phyloP scores from a whole-genome alignment of 2,113 vertebrate species.

The Gobio gobio region DNA sequence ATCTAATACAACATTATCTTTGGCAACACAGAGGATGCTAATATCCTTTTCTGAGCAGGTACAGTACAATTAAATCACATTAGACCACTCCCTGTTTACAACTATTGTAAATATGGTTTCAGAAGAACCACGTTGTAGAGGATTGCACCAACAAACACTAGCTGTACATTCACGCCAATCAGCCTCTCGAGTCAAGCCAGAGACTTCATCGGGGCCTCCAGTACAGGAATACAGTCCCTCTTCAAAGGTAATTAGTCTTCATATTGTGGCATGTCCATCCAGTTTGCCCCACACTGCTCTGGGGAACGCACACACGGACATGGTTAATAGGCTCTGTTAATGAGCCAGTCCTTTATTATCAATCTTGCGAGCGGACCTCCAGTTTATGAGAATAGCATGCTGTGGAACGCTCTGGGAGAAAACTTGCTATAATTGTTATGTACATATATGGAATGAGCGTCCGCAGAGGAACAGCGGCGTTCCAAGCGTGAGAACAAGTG shows the following conservation, averaged over 20 bases:
- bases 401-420: conserved; percentile 75
- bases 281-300: conserved; percentile 73
- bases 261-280: conserved; percentile 79
- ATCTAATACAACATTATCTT: background rate
- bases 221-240: conserved; percentile 68
- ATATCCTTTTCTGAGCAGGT: background rate
- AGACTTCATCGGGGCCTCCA: conserved; percentile 52
- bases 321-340: conserved; percentile 83
- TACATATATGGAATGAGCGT: conserved; percentile 49
- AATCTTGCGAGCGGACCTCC: conserved; percentile 74
- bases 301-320: conserved; percentile 78
- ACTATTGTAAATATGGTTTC: background rate
- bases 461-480: conserved; percentile 65
- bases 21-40: background rate
- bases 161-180: conserved; percentile 67
- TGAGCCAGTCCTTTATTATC: conserved; percentile 84
- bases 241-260: conserved; percentile 83
- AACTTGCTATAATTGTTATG: conserved; percentile 48
- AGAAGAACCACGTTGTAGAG: background rate
- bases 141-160: conserved; percentile 56
- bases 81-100: background rate
- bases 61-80: conserved; percentile 15
- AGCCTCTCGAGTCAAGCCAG: conserved; percentile 65
- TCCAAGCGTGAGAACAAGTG: conserved; percentile 47
- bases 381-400: conserved; percentile 69